phyloP scores from a whole-genome alignment of 2,797 vertebrate species.

The Eulemur rubriventer region DNA sequence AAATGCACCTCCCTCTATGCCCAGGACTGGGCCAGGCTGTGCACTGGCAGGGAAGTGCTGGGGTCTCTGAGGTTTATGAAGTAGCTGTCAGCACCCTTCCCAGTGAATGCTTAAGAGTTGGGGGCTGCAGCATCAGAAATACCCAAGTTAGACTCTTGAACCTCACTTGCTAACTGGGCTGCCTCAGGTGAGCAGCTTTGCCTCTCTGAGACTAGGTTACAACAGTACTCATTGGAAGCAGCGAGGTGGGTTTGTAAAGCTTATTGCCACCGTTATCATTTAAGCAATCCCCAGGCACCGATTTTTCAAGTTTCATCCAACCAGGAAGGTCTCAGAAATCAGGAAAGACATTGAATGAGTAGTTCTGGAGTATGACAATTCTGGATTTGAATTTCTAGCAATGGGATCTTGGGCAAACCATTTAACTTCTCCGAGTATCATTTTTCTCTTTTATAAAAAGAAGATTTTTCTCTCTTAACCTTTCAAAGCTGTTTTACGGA shows the following conservation, averaged over 20 bases:
- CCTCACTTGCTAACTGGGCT: background rate
- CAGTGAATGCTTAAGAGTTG: background rate
- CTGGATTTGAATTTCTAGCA: background rate
- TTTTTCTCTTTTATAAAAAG: background rate
- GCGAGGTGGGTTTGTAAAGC: background rate
- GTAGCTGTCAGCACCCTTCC: background rate
- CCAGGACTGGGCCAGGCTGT: background rate
- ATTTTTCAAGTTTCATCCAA: background rate
- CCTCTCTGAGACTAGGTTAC: no score
- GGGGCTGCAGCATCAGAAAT: background rate
- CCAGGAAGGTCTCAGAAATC: background rate
- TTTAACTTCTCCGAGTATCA: background rate
- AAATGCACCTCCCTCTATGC: background rate
- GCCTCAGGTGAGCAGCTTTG: background rate
- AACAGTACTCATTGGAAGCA: fast-evolving
- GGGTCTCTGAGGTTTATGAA: background rate
- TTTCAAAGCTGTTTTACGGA: background rate
- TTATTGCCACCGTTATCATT: background rate
- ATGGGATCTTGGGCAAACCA: background rate
- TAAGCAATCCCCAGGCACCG: background rate
- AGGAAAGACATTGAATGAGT: background rate
- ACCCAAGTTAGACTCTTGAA: background rate
- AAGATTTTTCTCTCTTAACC: background rate
- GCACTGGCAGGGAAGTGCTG: background rate
- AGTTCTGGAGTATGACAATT: background rate